A percentile compares a stretch with the other conserved stretches of the same genome.
These are phyloP conservation scores for Ptychodera flava DNA, from an alignment of 35 echinoderm and acorn worm genomes.

Conservation along the genomic window DNA sequence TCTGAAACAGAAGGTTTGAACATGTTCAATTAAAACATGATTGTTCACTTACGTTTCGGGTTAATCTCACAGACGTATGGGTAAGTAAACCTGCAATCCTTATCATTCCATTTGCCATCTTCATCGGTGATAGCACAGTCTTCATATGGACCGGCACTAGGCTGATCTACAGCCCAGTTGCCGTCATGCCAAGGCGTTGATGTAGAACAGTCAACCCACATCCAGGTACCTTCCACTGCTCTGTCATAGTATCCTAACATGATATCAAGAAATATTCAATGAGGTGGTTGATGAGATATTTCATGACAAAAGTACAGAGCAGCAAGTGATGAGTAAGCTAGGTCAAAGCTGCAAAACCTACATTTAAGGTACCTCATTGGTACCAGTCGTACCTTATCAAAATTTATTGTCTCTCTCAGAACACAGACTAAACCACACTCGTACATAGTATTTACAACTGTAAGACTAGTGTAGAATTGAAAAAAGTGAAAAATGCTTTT, in stretches of 20 bases:
- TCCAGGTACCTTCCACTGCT: slow-evolving; percentile 64
- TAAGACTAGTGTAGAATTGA: too few species aligned
- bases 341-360: too few species aligned
- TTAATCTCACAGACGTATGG: slow-evolving; percentile 77
- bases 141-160: slow-evolving; percentile 42
- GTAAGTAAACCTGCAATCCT: slow-evolving; percentile 49
- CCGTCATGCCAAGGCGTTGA: slow-evolving; percentile 25
- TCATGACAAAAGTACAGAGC: too few species aligned
- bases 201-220: slow-evolving; percentile 76
- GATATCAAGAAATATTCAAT: background rate
- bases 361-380: too few species aligned
- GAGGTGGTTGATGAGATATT: background rate
- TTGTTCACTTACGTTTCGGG: slow-evolving; percentile 58
- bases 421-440: too few species aligned
- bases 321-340: too few species aligned
- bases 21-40: too few species aligned
- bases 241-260: slow-evolving; percentile 69
- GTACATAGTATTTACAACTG: too few species aligned
- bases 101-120: slow-evolving; percentile 59
- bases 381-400: too few species aligned
- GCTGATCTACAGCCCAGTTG: slow-evolving; percentile 82
- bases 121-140: slow-evolving; percentile 63
- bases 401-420: too few species aligned
- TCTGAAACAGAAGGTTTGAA: too few species aligned
- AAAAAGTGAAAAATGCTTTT: too few species aligned